Evolutionary conservation across 2,888 invertebrate genomes (phyloP).

Genomic region (Tineola bisselliella): DNA sequence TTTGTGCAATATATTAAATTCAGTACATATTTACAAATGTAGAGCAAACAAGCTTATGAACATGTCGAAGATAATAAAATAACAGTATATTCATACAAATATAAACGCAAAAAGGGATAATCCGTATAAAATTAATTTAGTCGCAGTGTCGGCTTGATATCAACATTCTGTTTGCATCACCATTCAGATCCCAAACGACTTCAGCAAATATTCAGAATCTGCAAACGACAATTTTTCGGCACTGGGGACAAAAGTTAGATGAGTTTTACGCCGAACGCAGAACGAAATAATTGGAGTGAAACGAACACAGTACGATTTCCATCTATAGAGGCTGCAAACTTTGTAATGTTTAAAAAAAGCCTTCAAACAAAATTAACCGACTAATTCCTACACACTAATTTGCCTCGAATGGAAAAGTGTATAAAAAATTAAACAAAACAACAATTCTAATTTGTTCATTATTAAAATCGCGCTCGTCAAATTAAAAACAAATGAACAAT

Average conservation of each 20-base stretch:
- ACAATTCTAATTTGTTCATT: background rate
- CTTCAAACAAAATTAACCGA: background rate
- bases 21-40: too few species aligned
- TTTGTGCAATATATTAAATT: too few species aligned
- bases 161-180: background rate
- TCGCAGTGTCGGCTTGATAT: background rate
- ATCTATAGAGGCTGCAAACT: background rate
- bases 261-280: constrained; percentile 4
- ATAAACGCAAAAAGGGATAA: background rate
- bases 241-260: constrained; percentile 10
- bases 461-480: background rate
- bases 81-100: background rate
- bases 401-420: background rate
- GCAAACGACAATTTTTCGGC: constrained; percentile 11
- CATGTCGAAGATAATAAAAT: too few species aligned
- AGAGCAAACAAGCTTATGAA: too few species aligned
- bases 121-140: background rate
- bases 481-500: background rate
- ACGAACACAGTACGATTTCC: background rate
- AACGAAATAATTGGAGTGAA: constrained; percentile 9
- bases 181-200: background rate
- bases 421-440: background rate
- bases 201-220: constrained; percentile 12
- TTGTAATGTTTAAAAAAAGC: background rate
- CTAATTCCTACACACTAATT: background rate